phyloP scores from a whole-genome alignment of 1,140 invertebrate species.

The Hetaerina americana region DNA sequence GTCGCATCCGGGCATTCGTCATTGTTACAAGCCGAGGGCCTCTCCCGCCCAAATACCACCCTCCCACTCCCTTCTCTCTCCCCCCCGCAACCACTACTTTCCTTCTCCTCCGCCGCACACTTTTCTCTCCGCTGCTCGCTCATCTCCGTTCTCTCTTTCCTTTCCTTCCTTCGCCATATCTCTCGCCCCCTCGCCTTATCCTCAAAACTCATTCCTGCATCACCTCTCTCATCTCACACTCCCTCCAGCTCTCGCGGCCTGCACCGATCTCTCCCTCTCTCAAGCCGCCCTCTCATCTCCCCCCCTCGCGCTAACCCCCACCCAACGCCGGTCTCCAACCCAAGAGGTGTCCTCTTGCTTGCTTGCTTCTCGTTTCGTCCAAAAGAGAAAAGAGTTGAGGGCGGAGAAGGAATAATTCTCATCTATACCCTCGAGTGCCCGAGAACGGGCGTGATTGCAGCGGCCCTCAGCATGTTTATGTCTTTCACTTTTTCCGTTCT shows the following conservation, averaged over 20 bases:
- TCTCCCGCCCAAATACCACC: background rate
- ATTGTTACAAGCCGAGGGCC: background rate
- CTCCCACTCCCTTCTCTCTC: background rate
- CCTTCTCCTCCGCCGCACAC: background rate
- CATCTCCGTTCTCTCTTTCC: background rate
- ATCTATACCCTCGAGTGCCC: too few species aligned
- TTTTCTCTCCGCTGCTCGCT: background rate
- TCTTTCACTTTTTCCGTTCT: too few species aligned
- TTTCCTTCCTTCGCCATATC: background rate
- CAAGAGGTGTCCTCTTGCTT: too few species aligned
- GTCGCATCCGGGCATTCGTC: background rate
- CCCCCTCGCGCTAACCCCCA: too few species aligned
- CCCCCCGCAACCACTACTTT: background rate
- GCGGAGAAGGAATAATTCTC: too few species aligned
- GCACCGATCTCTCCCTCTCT: too few species aligned
- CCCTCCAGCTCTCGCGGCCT: background rate
- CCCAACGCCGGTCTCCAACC: too few species aligned
- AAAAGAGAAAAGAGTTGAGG: too few species aligned
- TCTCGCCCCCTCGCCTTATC: background rate
- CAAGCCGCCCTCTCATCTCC: too few species aligned
- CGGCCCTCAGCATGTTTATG: too few species aligned
- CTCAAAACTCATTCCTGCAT: background rate
- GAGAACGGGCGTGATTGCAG: too few species aligned
- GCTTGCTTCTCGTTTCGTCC: too few species aligned
- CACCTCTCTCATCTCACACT: background rate